phyloP scores from a whole-genome alignment of 2,113 vertebrate genomes.

The Spea bombifrons region DNA sequence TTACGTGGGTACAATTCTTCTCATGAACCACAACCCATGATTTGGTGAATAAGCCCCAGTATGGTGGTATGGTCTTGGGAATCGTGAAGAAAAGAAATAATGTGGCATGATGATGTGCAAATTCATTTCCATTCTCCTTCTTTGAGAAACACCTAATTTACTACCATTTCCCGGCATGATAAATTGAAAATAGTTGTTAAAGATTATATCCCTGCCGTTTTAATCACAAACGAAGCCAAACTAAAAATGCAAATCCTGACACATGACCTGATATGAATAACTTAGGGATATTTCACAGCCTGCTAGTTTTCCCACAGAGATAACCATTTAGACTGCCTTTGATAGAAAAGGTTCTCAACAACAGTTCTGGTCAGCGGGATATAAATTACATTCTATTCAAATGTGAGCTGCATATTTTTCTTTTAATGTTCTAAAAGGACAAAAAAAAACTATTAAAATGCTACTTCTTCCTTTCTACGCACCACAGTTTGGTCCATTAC shows the following conservation, averaged over 20 bases:
- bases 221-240: constrained; percentile 19
- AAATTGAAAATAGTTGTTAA: constrained; percentile 23
- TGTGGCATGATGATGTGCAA: background rate
- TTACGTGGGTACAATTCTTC: too few relatives aligned
- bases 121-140: background rate
- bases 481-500: constrained; percentile 7
- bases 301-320: constrained; percentile 49
- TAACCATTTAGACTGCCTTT: constrained; percentile 42
- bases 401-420: constrained; percentile 21
- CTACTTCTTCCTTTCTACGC: constrained; percentile 5
- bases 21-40: too few relatives aligned
- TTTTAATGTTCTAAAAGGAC: constrained; percentile 24
- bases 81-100: background rate
- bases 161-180: background rate
- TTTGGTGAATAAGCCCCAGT: background rate
- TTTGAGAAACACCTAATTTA: constrained; percentile 6
- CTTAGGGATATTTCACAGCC: constrained; percentile 58
- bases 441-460: constrained; percentile 35
- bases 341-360: constrained; percentile 45
- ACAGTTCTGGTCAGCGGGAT: constrained; percentile 49
- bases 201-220: constrained; percentile 18
- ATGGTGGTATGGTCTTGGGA: background rate
- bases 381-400: constrained; percentile 49
- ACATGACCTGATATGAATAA: constrained; percentile 37
- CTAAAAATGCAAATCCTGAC: constrained; percentile 54